Evolutionary conservation across 2,888 invertebrate genomes (phyloP), one percentile per base, ranked within the genome.

Genomic region (Carterocephalus palaemon): DNA sequence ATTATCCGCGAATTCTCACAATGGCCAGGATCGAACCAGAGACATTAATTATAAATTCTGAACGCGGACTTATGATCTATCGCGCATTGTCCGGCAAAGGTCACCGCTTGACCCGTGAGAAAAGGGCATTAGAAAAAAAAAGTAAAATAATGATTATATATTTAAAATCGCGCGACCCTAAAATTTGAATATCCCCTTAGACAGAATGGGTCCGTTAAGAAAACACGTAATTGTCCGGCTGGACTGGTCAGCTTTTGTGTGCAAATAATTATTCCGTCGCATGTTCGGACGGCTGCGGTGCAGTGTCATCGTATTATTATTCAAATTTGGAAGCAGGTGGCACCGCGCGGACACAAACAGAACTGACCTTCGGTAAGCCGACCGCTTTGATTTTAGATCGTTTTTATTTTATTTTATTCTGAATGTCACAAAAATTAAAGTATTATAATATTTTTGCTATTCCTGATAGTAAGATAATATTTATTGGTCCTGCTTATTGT

Each of bases 31-130:
- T 66, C 67, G 64, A 64, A 70, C 61, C 61, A 53, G 58, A 64
- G 64, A 69, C 82, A 85, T 86, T 84, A 86, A 85, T 86, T 86
- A 86, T 82, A 79, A 84, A 79, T 81, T 75, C 75, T 72, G 68
- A 58, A 70, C 75, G 71, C 70, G 62, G 62, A 53, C 65, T 66
- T 67, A 70, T 72, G 70, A 76, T 74, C 69, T 69, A 68, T 67
- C 62, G 63, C 47, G 59, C 52, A 72, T 78, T 79, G 79, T 81
- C 72, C 74, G 51, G 57, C 58, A 74, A 66, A 83, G 85, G 85
- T 85, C 85, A 82, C 56, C 64, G 75, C 71, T 81, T 81, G 81
- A 84, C 84, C 82, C 86, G 85, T 85, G 86, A 85, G 86, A 85
- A 86, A 75, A 67, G 70, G 61, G 59, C 60, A 60, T 55, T 51